Evolutionary conservation across 2,113 vertebrate genomes (phyloP).

Genomic region (Monarcha castaneiventris): DNA sequence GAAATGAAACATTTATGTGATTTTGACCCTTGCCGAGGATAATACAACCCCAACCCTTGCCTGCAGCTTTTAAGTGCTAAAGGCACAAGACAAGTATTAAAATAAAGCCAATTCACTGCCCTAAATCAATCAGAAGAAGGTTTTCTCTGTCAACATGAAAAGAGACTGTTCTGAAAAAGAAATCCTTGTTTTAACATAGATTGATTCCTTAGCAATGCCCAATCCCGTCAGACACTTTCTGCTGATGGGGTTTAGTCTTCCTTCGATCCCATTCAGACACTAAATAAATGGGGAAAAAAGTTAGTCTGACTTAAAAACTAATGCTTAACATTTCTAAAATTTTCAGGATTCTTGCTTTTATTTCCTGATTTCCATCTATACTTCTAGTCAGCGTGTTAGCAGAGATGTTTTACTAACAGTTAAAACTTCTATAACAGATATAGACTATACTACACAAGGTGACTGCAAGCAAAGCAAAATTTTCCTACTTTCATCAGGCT

Average conservation of each 20-base stretch:
- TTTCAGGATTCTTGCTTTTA: not conserved
- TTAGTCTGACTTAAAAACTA: not conserved
- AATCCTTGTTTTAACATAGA: not conserved
- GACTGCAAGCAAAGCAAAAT: not conserved
- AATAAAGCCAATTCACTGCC: not conserved
- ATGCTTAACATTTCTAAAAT: not conserved
- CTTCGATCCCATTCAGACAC: not conserved
- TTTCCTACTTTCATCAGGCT: not conserved
- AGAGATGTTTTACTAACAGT: not conserved
- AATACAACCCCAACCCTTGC: not conserved
- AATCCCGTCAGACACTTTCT: not conserved
- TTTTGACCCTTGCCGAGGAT: not conserved
- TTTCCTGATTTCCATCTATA: not conserved
- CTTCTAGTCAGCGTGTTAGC: not conserved
- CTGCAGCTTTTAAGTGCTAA: not conserved
- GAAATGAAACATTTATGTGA: not conserved
- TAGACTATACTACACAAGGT: not conserved
- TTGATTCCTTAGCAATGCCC: not conserved
- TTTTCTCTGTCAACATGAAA: not conserved
- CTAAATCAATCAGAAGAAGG: not conserved
- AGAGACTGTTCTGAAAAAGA: not conserved
- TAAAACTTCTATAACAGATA: not conserved
- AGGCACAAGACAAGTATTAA: not conserved
- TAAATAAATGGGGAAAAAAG: not conserved
- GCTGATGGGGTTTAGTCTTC: not conserved